Percentiles rank a stretch among this genome's conserved stretches.
Conservation (phyloP, 2,797 vertebrate genomes). For the Galago senegalensis region DNA sequence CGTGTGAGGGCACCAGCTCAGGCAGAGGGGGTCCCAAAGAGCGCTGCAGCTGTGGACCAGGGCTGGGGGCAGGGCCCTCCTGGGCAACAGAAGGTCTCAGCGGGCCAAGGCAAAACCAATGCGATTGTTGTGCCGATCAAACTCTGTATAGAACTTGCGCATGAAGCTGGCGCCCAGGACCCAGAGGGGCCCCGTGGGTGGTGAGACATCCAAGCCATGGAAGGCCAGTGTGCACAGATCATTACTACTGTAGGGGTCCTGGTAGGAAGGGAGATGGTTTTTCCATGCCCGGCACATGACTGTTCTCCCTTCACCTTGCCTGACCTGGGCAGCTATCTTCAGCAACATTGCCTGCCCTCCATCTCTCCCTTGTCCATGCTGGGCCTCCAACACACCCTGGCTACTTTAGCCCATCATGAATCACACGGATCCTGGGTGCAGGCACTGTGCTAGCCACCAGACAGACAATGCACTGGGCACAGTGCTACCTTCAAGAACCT, state of each 20-base stretch:
- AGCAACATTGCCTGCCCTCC: too few species aligned
- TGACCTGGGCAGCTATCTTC: neutral
- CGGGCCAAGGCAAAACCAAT: constrained; percentile 97
- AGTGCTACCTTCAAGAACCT: neutral
- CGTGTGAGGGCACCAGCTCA: neutral
- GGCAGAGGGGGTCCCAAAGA: neutral
- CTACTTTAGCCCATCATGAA: neutral
- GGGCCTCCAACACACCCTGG: neutral
- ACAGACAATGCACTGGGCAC: neutral
- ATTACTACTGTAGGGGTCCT: constrained; percentile 94
- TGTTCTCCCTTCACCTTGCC: neutral
- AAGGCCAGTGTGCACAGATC: constrained; percentile 95
- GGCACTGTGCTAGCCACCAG: neutral
- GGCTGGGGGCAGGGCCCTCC: neutral
- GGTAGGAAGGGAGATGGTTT: constrained; percentile 59
- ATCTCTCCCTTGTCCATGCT: fast-evolving
- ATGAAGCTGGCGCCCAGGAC: constrained; percentile 98
- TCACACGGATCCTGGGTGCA: neutral
- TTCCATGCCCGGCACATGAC: neutral
- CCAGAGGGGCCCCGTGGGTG: constrained; percentile 96
- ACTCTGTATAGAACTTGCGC: constrained; percentile 97
- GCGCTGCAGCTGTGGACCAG: neutral
- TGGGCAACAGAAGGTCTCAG: constrained; percentile 85
- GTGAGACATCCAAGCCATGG: constrained; percentile 94
- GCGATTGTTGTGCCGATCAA: constrained; percentile 95